These are phyloP conservation scores for Gorsachius goisagi DNA, from an alignment of 2,113 vertebrate species.

Conservation along the genomic window DNA sequence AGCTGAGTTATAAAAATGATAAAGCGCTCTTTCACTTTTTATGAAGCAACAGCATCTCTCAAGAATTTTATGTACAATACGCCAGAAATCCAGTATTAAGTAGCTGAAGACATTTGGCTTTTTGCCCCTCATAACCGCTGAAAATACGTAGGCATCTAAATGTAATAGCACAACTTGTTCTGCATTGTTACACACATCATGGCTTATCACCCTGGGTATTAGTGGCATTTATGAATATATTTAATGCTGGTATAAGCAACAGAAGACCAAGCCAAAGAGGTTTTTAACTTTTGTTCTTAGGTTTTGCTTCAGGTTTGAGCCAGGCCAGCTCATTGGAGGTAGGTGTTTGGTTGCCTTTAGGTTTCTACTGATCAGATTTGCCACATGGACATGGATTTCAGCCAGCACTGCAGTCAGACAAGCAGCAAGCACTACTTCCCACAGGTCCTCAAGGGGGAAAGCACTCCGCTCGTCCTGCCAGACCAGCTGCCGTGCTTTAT, in stretches of 20 bases:
- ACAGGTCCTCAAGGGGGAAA: constrained; percentile 80
- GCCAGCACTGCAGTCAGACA: constrained; percentile 81
- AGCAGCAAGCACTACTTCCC: constrained; percentile 81
- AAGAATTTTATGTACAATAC: background rate
- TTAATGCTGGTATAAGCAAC: background rate
- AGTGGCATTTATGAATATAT: background rate
- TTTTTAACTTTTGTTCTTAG: background rate
- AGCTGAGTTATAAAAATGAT: background rate
- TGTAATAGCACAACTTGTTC: background rate
- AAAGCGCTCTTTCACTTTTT: background rate
- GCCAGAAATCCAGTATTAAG: background rate
- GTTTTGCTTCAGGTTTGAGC: constrained; percentile 66
- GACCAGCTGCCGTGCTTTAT: constrained; percentile 79
- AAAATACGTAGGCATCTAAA: background rate
- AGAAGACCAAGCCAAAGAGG: background rate
- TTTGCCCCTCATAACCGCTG: background rate
- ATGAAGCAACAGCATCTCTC: background rate
- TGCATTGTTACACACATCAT: background rate
- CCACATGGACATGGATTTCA: constrained; percentile 77
- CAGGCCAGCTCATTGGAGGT: constrained; percentile 78
- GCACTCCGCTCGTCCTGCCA: constrained; percentile 79
- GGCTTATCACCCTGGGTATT: background rate
- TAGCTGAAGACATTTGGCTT: background rate
- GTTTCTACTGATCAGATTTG: constrained; percentile 82
- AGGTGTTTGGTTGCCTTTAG: constrained; percentile 77